phyloP scores from a whole-genome alignment of 2,888 invertebrate species.

The Ophonus ardosiacus region DNA sequence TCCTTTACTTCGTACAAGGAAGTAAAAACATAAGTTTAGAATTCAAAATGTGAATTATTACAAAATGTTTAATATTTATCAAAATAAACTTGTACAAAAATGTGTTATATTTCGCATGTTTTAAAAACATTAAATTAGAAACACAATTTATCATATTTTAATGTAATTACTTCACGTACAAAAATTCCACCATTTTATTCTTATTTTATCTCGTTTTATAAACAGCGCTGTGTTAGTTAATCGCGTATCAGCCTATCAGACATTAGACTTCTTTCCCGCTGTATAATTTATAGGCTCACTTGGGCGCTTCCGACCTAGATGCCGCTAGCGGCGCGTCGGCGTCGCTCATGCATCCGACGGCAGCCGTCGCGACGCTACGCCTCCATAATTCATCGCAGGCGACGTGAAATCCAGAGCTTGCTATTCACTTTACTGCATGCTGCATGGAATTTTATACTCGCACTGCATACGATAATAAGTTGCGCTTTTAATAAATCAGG shows the following conservation, averaged over 20 bases:
- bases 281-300: conserved; percentile 38
- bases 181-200: too few species aligned
- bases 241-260: conserved; percentile 14
- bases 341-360: conserved; percentile 20
- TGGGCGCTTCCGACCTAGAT: conserved; percentile 43
- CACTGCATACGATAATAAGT: conserved; percentile 42
- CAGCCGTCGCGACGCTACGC: conserved; percentile 27
- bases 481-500: conserved; percentile 46
- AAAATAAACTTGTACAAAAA: too few species aligned
- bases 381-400: conserved; percentile 39
- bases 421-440: conserved; percentile 45
- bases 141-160: too few species aligned
- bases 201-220: too few species aligned
- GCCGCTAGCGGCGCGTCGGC: not conserved
- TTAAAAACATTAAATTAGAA: too few species aligned
- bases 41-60: too few species aligned
- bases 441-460: conserved; percentile 11
- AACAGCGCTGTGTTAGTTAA: not conserved
- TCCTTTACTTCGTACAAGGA: too few species aligned
- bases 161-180: too few species aligned
- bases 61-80: too few species aligned
- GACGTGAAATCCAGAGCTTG: conserved; percentile 21
- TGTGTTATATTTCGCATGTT: too few species aligned
- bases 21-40: too few species aligned
- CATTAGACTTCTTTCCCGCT: conserved; percentile 20